A percentile compares a stretch with the other conserved stretches of the same genome.
Conservation (phyloP, 2,113 vertebrate genomes). For the Dasyurus viverrinus region DNA sequence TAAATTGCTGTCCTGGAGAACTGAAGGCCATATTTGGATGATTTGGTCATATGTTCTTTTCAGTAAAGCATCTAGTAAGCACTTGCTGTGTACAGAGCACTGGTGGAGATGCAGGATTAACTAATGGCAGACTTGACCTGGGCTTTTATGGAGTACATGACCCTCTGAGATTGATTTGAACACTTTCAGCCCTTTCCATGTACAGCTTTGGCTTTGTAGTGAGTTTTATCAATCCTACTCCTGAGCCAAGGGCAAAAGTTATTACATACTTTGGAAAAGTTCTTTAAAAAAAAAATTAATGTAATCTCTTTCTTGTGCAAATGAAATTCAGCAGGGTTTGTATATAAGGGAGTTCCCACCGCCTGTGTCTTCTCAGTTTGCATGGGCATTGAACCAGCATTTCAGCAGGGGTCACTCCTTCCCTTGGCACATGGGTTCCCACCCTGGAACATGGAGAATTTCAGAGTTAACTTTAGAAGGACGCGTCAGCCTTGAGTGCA, state of each 20-base stretch:
- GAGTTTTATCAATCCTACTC: constrained; percentile 18
- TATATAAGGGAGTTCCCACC: constrained; percentile 38
- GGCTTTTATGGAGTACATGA: not conserved
- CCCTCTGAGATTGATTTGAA: not conserved
- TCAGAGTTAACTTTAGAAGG: constrained; percentile 53
- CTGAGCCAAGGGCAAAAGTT: constrained; percentile 38
- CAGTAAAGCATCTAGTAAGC: not conserved
- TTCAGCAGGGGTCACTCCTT: constrained; percentile 40
- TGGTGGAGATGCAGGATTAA: not conserved
- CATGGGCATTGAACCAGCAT: constrained; percentile 24
- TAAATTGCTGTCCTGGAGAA: not conserved
- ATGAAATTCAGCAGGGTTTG: constrained; percentile 55
- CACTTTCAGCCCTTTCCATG: not conserved
- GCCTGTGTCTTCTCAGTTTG: constrained; percentile 50
- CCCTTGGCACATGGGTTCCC: not conserved
- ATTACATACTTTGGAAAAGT: constrained; percentile 26
- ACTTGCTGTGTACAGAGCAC: not conserved
- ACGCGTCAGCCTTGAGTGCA: constrained; percentile 27
- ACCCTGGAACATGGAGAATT: constrained; percentile 25
- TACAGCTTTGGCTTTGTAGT: not conserved
- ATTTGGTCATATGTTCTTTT: not conserved
- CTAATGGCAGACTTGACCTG: not conserved
- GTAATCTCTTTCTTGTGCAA: constrained; percentile 33
- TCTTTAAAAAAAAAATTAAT: constrained; percentile 37
- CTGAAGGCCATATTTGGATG: not conserved